These are phyloP conservation scores for Pheosia gnoma DNA, from an alignment of 2,888 invertebrate species.

Conservation along the genomic window DNA sequence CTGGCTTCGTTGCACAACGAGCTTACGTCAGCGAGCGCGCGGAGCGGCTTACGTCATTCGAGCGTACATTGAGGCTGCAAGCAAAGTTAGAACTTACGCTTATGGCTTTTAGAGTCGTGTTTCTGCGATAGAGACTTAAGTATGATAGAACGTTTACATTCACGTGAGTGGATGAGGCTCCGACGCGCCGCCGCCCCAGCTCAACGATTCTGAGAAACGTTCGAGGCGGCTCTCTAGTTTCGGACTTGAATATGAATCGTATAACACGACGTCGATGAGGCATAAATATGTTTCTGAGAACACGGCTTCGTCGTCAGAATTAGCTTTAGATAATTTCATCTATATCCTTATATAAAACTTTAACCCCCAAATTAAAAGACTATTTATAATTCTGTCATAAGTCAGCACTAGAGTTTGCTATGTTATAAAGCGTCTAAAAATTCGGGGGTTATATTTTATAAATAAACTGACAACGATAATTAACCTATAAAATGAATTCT, in stretches of 20 bases:
- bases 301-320: slow-evolving; percentile 25
- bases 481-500: too few species aligned
- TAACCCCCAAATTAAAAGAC: too few species aligned
- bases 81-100: slow-evolving; percentile 66
- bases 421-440: too few species aligned
- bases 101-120: slow-evolving; percentile 53
- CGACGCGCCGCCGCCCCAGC: slow-evolving; percentile 77
- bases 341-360: background rate
- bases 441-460: too few species aligned
- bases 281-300: slow-evolving; percentile 55
- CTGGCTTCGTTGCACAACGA: slow-evolving; percentile 82
- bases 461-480: too few species aligned
- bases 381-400: too few species aligned
- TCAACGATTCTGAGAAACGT: slow-evolving; percentile 81
- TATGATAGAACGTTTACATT: slow-evolving; percentile 82
- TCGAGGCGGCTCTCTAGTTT: slow-evolving; percentile 78
- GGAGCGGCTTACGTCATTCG: slow-evolving; percentile 81
- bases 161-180: slow-evolving; percentile 83
- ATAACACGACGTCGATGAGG: slow-evolving; percentile 57
- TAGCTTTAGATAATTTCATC: slow-evolving; percentile 32
- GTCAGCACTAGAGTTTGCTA: too few species aligned
- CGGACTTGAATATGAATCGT: slow-evolving; percentile 78
- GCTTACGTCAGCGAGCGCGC: slow-evolving; percentile 83
- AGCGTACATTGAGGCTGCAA: slow-evolving; percentile 60
- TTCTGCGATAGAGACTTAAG: slow-evolving; percentile 54